phyloP scores from a whole-genome alignment of 2,797 vertebrate genomes.

The Aphelocoma californica region DNA sequence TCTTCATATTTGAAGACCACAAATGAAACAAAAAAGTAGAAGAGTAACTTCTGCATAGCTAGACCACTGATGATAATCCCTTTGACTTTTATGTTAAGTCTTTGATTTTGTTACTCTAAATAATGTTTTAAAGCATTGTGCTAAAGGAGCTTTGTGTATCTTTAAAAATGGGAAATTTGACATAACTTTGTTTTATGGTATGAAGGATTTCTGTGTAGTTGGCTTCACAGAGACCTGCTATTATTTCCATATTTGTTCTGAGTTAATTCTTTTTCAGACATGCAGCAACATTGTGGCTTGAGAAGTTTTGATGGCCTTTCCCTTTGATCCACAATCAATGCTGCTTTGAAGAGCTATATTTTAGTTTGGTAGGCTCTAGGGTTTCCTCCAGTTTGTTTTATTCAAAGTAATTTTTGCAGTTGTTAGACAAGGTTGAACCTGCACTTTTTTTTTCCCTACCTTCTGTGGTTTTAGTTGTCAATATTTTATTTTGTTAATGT shows the following conservation, averaged over 20 bases:
- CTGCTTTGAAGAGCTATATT: constrained; percentile 63
- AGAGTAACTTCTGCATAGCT: constrained; percentile 63
- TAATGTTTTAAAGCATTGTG: constrained; percentile 68
- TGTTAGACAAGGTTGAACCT: background rate
- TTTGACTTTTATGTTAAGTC: constrained; percentile 75
- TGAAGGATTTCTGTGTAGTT: constrained; percentile 77
- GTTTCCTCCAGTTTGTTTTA: constrained; percentile 53
- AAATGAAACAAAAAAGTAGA: constrained; percentile 67
- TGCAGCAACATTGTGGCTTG: constrained; percentile 61
- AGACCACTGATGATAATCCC: constrained; percentile 72
- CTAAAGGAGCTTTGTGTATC: constrained; percentile 59
- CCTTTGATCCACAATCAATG: constrained; percentile 69
- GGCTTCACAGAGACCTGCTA: constrained; percentile 70
- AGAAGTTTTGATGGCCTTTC: constrained; percentile 70
- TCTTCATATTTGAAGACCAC: constrained; percentile 69
- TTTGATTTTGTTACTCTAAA: constrained; percentile 72
- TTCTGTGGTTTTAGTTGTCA: background rate
- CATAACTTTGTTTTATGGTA: constrained; percentile 72
- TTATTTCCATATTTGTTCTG: constrained; percentile 76
- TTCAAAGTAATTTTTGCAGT: constrained; percentile 65
- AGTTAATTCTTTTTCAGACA: constrained; percentile 72
- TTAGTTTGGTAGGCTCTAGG: constrained; percentile 60
- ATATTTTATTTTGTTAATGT: background rate
- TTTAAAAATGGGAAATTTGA: constrained; percentile 72
- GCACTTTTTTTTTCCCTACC: background rate